Conservation (phyloP, 2,113 vertebrate genomes). For the Elephantulus edwardii region DNA sequence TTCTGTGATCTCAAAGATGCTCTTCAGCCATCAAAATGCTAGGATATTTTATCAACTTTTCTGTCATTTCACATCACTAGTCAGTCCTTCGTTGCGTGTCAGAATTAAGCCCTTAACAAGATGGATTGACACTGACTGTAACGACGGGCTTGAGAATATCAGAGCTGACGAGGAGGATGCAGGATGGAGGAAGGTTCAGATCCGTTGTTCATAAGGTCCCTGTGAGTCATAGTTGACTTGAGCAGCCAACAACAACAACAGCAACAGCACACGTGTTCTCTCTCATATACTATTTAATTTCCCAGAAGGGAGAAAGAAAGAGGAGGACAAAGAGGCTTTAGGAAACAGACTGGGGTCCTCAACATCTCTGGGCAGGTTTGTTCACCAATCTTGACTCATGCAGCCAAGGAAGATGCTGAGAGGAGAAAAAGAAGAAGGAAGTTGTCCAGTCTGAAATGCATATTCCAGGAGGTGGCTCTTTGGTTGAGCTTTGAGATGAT, state of each 20-base stretch:
- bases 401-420: background rate
- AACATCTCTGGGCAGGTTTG: background rate
- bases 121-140: no score
- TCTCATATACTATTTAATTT: background rate
- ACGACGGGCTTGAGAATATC: no score
- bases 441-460: background rate
- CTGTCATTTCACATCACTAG: background rate
- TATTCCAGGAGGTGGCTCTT: background rate
- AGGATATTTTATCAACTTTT: no score
- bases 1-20: no score
- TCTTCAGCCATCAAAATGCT: no score
- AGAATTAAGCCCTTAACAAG: background rate
- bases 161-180: no score
- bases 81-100: background rate
- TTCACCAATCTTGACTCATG: background rate
- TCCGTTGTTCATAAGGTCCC: background rate
- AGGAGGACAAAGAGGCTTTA: background rate
- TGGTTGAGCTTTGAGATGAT: background rate
- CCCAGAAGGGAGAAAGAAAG: background rate
- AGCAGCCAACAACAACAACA: background rate
- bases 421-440: background rate
- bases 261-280: background rate
- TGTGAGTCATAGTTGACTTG: background rate
- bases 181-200: no score
- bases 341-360: background rate